Evolutionary conservation across 2,888 invertebrate genomes (phyloP).

Genomic region (Mythimna vitellina): DNA sequence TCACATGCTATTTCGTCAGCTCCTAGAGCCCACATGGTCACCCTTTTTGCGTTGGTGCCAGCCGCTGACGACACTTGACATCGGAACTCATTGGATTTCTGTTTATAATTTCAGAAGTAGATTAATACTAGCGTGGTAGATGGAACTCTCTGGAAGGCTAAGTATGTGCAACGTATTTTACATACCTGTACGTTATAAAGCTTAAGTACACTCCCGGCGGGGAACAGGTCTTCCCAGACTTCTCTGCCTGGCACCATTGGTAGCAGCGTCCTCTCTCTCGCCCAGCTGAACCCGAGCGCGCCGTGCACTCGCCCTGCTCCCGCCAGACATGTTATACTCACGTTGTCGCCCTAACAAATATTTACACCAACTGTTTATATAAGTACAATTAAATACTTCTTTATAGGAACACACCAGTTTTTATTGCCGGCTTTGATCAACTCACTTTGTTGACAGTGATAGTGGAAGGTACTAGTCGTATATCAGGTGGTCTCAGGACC

Average conservation of each 20-base stretch:
- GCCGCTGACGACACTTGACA: slow-evolving; percentile 92
- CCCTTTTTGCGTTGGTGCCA: slow-evolving; percentile 86
- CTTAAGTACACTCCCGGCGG: slow-evolving; percentile 95
- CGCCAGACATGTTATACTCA: slow-evolving; percentile 93
- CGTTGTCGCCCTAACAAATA: slow-evolving; percentile 91
- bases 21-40: slow-evolving; percentile 92
- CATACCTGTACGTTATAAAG: slow-evolving; percentile 94
- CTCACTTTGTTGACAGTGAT: slow-evolving; percentile 93
- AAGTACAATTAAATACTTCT: too few species aligned
- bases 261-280: slow-evolving; percentile 94
- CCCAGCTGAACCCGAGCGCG: slow-evolving; percentile 95
- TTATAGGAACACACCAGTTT: too few species aligned
- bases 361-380: background rate
- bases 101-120: background rate
- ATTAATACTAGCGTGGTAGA: background rate
- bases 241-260: slow-evolving; percentile 94
- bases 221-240: slow-evolving; percentile 96
- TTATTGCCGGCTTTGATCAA: too few species aligned
- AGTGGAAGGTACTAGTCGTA: slow-evolving; percentile 93
- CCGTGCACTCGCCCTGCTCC: slow-evolving; percentile 92
- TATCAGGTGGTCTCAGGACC: slow-evolving; percentile 91
- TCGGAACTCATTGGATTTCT: slow-evolving; percentile 95
- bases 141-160: too few species aligned
- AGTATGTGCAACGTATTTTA: background rate
- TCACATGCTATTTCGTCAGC: slow-evolving; percentile 89